Base-by-base conservation (phyloP, 2,888 invertebrate species). In the Piscicola geometra region DNA sequence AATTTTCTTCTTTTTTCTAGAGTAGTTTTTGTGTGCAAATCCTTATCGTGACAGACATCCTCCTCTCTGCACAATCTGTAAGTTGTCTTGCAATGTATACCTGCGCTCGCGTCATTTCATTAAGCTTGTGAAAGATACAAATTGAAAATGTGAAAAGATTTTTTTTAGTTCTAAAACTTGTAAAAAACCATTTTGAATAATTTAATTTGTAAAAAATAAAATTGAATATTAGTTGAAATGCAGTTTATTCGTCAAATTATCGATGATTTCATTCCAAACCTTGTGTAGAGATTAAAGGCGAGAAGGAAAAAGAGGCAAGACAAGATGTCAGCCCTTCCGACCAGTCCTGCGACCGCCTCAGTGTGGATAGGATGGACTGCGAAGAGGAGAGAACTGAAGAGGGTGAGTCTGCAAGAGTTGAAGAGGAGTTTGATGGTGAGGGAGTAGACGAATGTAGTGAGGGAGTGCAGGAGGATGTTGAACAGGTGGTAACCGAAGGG, bases 311-410 rank as follows among this genome's bases (percentile, higher is more conserved):
- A 91, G 82, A 93, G 90, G 84, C 94, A 93, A 21, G 95, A 93
- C 35, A 93, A 91, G 66, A 97, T 88, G 85, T 98, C 98, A 1
- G 97, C 96, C 76, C 97, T 89, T 0, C 98, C 98, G 21, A 98
- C 97, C 71, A 85, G 79, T 77, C 82, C 94, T 0, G 96, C 93
- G 47, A 97, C 96, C 0, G 97, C 95, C 86, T 98, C 98, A 1
- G 94, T 93, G 87, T 97, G 97, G 81, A 98, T 91, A 21, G 97
- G 97, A 87, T 98, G 97, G 0, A 92, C 90, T 47, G 97, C 94
- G 85, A 98, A 98, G 60, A 94, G 88, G 12, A 94, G 88, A 0
- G 93, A 93, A 0, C 94, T 82, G 35, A 84, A 89, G 41, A 92
- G 89, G 9, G 90, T 89, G 3, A 92, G 90, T 70, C 75, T 35